phyloP scores from a whole-genome alignment of 2,797 vertebrate species.

The Anguilla marmorata region DNA sequence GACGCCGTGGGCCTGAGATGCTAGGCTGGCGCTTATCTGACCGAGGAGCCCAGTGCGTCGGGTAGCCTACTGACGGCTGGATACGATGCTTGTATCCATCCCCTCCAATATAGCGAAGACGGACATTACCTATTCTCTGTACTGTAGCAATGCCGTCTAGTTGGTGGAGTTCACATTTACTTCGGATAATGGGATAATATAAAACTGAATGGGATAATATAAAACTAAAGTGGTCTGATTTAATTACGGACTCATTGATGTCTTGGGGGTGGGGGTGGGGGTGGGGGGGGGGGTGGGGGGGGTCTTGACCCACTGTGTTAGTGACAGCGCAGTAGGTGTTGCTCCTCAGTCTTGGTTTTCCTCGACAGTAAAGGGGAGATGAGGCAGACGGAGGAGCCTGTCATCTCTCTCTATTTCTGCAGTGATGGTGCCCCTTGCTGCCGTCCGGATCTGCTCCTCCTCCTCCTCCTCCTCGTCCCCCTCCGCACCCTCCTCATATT shows the following conservation, averaged over 20 bases:
- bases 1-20: constrained; percentile 44
- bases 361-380: not conserved
- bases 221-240: too few species aligned
- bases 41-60: constrained; percentile 45
- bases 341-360: not conserved
- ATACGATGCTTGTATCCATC: constrained; percentile 61
- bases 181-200: not conserved
- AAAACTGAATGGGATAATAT: not conserved
- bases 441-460: too few species aligned
- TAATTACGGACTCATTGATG: too few species aligned
- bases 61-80: constrained; percentile 43
- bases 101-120: not conserved
- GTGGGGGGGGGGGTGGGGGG: too few species aligned
- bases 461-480: not conserved
- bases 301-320: not conserved
- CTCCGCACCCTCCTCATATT: not conserved
- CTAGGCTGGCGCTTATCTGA: constrained; percentile 59
- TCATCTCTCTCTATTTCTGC: not conserved
- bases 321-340: not conserved
- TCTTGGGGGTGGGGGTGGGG: too few species aligned
- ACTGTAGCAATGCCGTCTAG: not conserved
- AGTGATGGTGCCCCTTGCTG: not conserved
- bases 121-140: not conserved
- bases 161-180: not conserved
- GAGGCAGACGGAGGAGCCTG: not conserved